Base-by-base conservation (phyloP, 2,797 vertebrate species). In the Clarias pachynema region DNA sequence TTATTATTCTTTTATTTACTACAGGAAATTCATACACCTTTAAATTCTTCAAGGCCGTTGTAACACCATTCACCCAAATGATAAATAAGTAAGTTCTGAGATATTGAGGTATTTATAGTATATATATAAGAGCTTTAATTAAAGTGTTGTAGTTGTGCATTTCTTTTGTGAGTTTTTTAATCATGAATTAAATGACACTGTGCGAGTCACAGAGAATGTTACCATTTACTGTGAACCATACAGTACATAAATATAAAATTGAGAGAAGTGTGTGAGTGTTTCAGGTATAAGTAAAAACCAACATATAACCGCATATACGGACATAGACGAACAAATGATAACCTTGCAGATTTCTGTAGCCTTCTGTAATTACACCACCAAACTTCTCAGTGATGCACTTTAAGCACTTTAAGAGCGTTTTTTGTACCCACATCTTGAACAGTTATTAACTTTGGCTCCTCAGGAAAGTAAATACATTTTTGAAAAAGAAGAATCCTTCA, bases 1-100 rank as follows among this genome's bases (percentile, higher is more conserved):
- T 74, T 53, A 9, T 74, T 4, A 7, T 56, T 3, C 15, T 56
- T 56, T 75, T n/a, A 56, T 9, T 75, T 78, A 88, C 68, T 56
- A 86, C 91, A 96, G 95, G 94, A 79, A 95, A 95, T 91, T 95
- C 95, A 59, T 88, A 94, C 79, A 82, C 94, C 66, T 74, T 95
- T 18, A 96, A 94, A 88, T 90, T 95, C 59, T 89, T 95, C 62
- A 94, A 94, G 87, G 88, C 93, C 6, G 91, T 94, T 87, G 89
- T 95, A 83, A 95, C 93, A 86, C 91, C 94, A 0, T 88, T 95
- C 5, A 94, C 94, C 92, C 91, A 92, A 37, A 90, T 95, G 74
- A 79, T 96, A 75, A 95, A 95, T 87, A 95, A 93, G 95, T 96
- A 93, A 92, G 94, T 86, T 26, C 22, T 86, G 20, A 31, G 3